Base-by-base conservation (phyloP, 2,888 invertebrate species). In the Yponomeuta plumbellus region DNA sequence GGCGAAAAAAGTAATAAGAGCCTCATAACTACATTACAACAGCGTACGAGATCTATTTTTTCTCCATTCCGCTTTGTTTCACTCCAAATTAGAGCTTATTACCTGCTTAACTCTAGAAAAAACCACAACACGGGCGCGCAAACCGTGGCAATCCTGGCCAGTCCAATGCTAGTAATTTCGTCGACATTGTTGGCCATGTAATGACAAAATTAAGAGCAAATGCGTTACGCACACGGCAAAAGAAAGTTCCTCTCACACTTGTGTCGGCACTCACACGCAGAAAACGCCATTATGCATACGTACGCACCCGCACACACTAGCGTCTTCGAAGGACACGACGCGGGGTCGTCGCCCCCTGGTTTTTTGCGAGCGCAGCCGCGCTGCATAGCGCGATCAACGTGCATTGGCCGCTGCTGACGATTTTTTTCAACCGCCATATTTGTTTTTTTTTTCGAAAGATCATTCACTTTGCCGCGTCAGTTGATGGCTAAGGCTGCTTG, bases 241-340 rank as follows among this genome's bases (percentile, higher is more conserved):
- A 26, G 61, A 34, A 61, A 34, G 61, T 22, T n/a, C 4, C 63
- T 21, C 70, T 65, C 67, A 70, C 68, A 52, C 61, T n/a, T 22
- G 26, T 20, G n/a, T 21, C 22, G 21, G 22, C 34, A 20, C 39
- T 23, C 64, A 64, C 67, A 67, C 67, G 57, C 21, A 57, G 68
- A 69, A 59, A 73, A 75, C 70, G 74, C 72, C 72, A 74, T 77
- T 78, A 52, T 52, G 44, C 78, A 81, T 78, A 74, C 76, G 76
- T 77, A 83, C 79, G 81, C 85, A 84, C 84, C 80, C 76, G 83
- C 86, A 72, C 84, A 85, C 85, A 86, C 84, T 76, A 61, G 69
- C 75, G 70, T 73, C 71, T 66, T 74, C 90, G 90, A 90, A 90
- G 90, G 90, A 89, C 90, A 89, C 86, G 85, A 79, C 76, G 87